These are phyloP conservation scores for Gnathonemus echidnorhynchus DNA, from an alignment of 2,113 vertebrate genomes.

Conservation along the genomic window DNA sequence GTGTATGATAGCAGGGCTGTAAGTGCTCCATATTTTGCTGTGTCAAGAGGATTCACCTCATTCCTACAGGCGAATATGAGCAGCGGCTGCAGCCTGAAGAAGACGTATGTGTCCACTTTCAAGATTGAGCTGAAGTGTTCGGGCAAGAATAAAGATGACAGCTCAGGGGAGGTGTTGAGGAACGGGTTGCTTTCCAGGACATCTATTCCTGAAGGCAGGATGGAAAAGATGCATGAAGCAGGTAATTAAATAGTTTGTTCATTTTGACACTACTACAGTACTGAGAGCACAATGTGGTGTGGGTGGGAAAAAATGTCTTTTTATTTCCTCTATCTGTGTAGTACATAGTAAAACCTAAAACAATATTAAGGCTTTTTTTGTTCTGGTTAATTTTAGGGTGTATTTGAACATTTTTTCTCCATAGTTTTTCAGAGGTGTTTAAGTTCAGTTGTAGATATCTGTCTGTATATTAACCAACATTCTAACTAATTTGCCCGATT, in stretches of 20 bases:
- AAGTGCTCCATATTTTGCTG: conserved; percentile 16
- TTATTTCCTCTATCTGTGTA: not conserved
- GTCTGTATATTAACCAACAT: not conserved
- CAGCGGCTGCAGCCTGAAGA: conserved; percentile 33
- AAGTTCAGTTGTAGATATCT: not conserved
- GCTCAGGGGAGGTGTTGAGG: conserved; percentile 8
- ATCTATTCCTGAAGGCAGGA: not conserved
- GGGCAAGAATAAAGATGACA: not conserved
- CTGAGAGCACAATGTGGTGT: not conserved
- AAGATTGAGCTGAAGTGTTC: conserved; percentile 44
- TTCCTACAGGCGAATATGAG: conserved; percentile 46
- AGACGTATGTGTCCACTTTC: conserved; percentile 54
- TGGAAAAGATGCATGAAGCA: not conserved
- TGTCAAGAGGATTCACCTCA: not conserved
- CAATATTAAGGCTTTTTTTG: not conserved
- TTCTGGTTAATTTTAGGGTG: not conserved
- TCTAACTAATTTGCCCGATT: not conserved
- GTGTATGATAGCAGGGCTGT: not conserved
- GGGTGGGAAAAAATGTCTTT: not conserved
- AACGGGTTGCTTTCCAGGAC: conserved; percentile 21
- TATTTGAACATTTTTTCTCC: not conserved
- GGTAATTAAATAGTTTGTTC: not conserved
- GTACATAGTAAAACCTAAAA: not conserved
- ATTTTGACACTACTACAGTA: not conserved
- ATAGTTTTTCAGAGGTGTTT: not conserved